Percentiles rank a stretch among this genome's conserved stretches.
Evolutionary conservation across 2,113 vertebrate genomes (phyloP).

Genomic region (Phycodurus eques): DNA sequence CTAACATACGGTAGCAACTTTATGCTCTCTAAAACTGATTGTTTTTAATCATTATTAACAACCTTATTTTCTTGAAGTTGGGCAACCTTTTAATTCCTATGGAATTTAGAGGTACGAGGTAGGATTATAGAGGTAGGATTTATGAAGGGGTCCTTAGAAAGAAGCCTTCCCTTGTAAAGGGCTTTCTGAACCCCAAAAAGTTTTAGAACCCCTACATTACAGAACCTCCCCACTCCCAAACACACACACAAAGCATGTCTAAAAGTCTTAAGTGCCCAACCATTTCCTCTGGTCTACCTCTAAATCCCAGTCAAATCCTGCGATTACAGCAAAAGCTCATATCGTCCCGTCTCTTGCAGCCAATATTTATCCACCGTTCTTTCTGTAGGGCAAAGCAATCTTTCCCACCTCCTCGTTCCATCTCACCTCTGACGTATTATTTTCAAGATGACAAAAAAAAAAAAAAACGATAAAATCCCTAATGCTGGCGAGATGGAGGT

Average conservation of each 20-base stretch:
- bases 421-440: slow-evolving; percentile 50
- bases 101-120: no score
- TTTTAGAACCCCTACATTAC: background rate
- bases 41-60: no score
- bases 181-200: background rate
- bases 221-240: background rate
- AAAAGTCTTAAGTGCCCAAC: slow-evolving; percentile 26
- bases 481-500: slow-evolving; percentile 32
- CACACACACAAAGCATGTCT: background rate
- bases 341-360: slow-evolving; percentile 26
- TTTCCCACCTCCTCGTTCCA: slow-evolving; percentile 1
- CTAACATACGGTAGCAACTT: no score
- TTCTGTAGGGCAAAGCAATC: slow-evolving; percentile 16
- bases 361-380: slow-evolving; percentile 25
- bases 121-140: no score
- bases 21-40: no score
- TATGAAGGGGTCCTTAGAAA: no score
- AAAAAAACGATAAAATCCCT: slow-evolving; percentile 54
- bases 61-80: no score
- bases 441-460: slow-evolving; percentile 45
- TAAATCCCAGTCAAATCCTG: slow-evolving; percentile 64
- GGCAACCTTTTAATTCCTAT: no score
- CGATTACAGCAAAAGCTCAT: slow-evolving; percentile 51
- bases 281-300: slow-evolving; percentile 33
- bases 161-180: no score